Evolutionary conservation across 2,888 invertebrate genomes (phyloP), one percentile per base, ranked within the genome.

Genomic region (Tipula helvola): DNA sequence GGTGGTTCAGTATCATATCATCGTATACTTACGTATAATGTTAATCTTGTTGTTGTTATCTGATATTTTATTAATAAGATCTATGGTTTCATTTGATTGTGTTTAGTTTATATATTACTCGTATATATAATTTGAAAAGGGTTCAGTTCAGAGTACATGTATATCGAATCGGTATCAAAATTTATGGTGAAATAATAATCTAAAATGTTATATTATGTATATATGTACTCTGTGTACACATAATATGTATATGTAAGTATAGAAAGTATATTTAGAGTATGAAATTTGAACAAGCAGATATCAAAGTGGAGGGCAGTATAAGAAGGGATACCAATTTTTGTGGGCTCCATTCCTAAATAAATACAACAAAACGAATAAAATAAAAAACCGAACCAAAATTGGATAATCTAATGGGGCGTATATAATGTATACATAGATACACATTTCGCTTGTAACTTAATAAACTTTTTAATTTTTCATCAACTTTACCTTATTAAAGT

Each of bases 41-140:
- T 28, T 71, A 28, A 28, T 71, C 28, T 71, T 71, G 71, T 71
- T 71, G 71, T 71, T 71, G 71, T 71, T 71, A 71, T 71, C 71
- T 71, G 71, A 71, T 71, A 71, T 71, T 71, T 71, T 71, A 71
- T 71, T 71, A 71, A 71, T 71, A 71, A 71, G 71, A 71, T 71
- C 71, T 71, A 71, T 71, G 71, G 71, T 71, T 71, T 71, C 71
- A 71, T 71, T 71, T 71, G 71, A 71, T 71, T 71, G 71, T 71
- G 7, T 39, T 28, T 28, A 28, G 71, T 71, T 71, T 71, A 71
- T 71, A 28, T 28, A 28, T 28, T 28, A 28, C 28, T 28, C 28
- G 28, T 28, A 28, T 28, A 71, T 71, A 71, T 71, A 71, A 71
- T 71, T 71, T 71, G 71, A 71, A 71, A 71, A 71, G 71, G 71